Evolutionary conservation across 2,888 invertebrate species (phyloP).

Genomic region (Ectemnius lituratus): DNA sequence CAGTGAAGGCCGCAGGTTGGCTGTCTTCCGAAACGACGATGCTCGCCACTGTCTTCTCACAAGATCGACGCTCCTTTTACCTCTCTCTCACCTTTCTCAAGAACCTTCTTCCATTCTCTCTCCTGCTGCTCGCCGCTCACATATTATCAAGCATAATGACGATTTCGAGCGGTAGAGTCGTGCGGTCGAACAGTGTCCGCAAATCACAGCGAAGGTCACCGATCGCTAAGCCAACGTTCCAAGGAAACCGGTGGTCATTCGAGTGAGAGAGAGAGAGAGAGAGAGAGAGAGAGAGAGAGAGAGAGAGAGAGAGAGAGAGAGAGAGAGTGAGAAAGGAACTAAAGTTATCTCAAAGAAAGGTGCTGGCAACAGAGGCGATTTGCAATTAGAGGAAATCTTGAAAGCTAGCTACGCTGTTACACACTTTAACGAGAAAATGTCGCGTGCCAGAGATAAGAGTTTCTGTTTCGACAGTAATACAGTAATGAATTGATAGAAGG

Average conservation of each 20-base stretch:
- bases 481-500: constrained; percentile 75
- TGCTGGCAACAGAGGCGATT: neutral
- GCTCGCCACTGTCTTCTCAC: neutral
- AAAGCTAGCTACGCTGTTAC: constrained; percentile 47
- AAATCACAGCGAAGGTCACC: constrained; percentile 70
- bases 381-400: constrained; percentile 22
- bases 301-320: too few species aligned
- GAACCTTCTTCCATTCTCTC: constrained; percentile 5
- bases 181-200: constrained; percentile 44
- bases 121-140: constrained; percentile 5
- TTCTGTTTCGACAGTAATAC: constrained; percentile 73
- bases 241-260: constrained; percentile 26
- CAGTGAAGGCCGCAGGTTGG: constrained; percentile 38
- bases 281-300: too few species aligned
- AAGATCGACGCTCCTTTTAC: constrained; percentile 26
- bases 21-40: neutral
- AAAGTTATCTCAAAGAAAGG: too few species aligned
- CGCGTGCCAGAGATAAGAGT: constrained; percentile 71
- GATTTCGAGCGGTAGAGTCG: constrained; percentile 46
- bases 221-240: constrained; percentile 23
- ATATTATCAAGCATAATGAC: constrained; percentile 38
- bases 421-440: constrained; percentile 65
- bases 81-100: constrained; percentile 20
- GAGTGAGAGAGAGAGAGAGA: too few species aligned
- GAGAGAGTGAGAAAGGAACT: too few species aligned